phyloP scores from a whole-genome alignment of 2,113 vertebrate species.

The Gyps fulvus region DNA sequence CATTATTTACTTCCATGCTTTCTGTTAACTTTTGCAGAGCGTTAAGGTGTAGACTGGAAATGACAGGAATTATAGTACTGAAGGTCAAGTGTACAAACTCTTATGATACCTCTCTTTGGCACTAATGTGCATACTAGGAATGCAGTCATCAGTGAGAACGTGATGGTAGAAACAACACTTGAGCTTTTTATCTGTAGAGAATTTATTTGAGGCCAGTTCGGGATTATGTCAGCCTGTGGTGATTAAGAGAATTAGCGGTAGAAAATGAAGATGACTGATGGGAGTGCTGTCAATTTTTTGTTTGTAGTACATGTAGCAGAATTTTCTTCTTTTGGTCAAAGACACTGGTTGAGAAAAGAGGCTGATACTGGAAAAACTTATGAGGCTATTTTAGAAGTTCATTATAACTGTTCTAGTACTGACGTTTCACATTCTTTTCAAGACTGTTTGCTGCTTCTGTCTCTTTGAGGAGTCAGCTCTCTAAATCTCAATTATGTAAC shows the following conservation, averaged over 20 bases:
- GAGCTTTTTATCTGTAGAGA: background rate
- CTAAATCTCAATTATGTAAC: background rate
- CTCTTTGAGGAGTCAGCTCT: background rate
- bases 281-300: background rate
- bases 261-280: background rate
- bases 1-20: background rate
- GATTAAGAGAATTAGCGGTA: background rate
- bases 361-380: background rate
- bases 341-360: background rate
- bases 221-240: background rate
- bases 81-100: background rate
- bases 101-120: background rate
- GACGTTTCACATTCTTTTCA: background rate
- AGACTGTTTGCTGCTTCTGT: background rate
- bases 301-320: background rate
- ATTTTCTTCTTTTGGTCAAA: background rate
- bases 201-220: background rate
- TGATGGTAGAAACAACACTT: background rate
- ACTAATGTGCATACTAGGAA: background rate
- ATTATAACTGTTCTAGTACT: background rate
- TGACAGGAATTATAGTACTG: background rate
- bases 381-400: background rate
- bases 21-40: background rate
- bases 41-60: background rate
- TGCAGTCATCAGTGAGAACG: background rate